Evolutionary conservation across 1,140 invertebrate genomes (phyloP).

Genomic region (Zaprionus nigranus): DNA sequence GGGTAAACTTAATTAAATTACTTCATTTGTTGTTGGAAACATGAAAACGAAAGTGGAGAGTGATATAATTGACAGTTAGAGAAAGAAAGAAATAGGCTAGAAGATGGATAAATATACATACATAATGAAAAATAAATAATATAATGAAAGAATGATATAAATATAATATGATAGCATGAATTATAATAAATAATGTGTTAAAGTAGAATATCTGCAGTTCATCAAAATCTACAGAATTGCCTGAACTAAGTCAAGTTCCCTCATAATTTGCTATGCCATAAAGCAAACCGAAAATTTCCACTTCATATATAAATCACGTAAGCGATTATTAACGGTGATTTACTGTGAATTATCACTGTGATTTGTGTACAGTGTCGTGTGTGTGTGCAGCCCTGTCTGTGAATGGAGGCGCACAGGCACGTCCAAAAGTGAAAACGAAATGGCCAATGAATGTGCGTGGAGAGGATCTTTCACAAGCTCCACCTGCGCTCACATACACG

Average conservation of each 20-base stretch:
- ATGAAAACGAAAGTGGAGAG: neutral
- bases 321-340: conserved; percentile 28
- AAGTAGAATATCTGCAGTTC: too few species aligned
- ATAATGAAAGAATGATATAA: too few species aligned
- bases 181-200: too few species aligned
- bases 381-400: conserved; percentile 32
- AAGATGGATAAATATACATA: too few species aligned
- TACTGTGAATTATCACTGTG: conserved; percentile 46
- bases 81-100: too few species aligned
- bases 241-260: neutral
- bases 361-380: conserved; percentile 23
- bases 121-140: too few species aligned
- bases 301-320: conserved; percentile 33
- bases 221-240: neutral
- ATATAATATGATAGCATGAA: too few species aligned
- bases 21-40: neutral
- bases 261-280: neutral
- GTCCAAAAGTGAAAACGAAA: conserved; percentile 70
- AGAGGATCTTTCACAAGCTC: conserved; percentile 29
- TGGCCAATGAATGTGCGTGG: conserved; percentile 54
- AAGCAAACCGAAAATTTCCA: neutral
- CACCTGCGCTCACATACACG: conserved; percentile 31
- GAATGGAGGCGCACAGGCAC: neutral
- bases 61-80: neutral
- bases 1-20: neutral